A percentile compares a stretch with the other conserved stretches of the same genome.
These are phyloP conservation scores for Ricordea florida DNA, from an alignment of 92 coral and sea anemone species.

Conservation along the genomic window DNA sequence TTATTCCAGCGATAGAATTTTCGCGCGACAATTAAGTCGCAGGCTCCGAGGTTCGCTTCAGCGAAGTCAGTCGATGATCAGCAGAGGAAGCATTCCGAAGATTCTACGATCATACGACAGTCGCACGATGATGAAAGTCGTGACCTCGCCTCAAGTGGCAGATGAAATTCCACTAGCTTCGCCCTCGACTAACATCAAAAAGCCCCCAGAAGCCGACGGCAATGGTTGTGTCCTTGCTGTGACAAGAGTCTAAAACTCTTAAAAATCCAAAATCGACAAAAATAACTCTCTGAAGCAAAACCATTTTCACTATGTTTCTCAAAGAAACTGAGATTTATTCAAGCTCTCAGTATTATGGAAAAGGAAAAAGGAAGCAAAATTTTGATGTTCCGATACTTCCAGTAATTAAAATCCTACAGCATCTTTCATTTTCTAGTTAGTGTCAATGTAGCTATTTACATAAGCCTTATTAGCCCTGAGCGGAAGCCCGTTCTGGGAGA, in stretches of 20 bases:
- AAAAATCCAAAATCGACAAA: too few species aligned
- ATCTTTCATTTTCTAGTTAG: too few species aligned
- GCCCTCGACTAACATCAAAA: neutral
- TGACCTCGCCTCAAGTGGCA: neutral
- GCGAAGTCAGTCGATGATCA: conserved; percentile 24
- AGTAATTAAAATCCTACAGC: too few species aligned
- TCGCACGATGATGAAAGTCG: neutral
- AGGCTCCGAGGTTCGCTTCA: conserved; percentile 11
- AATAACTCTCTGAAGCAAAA: too few species aligned
- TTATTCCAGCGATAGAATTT: conserved; percentile 52
- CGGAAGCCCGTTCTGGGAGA: too few species aligned
- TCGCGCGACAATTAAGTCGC: conserved; percentile 58
- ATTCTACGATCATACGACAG: neutral
- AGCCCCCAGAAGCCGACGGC: neutral
- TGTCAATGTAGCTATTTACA: too few species aligned
- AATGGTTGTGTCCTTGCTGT: neutral
- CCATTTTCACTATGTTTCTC: too few species aligned
- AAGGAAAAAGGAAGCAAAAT: too few species aligned
- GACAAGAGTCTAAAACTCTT: conserved; percentile 14
- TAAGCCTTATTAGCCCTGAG: too few species aligned
- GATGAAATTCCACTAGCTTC: neutral
- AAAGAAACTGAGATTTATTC: too few species aligned
- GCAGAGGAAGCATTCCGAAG: neutral
- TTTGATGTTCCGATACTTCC: too few species aligned
- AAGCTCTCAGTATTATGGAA: too few species aligned